phyloP scores from a whole-genome alignment of 2,113 vertebrate species.

The Grammatotria lemairii region DNA sequence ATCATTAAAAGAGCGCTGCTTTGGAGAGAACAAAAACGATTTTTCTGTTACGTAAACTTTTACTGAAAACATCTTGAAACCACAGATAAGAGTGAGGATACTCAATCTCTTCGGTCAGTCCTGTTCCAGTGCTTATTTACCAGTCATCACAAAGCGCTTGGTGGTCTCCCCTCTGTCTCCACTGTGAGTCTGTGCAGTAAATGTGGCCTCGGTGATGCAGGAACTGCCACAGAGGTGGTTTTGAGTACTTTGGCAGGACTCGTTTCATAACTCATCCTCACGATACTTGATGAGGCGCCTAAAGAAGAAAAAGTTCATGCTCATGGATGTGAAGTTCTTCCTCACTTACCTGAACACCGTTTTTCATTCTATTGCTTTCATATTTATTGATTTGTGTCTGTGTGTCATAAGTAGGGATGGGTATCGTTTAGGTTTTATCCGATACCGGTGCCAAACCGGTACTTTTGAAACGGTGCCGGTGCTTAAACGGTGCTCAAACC shows the following conservation, averaged over 20 bases:
- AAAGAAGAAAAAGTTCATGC: rapidly evolving
- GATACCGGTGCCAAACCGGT: too few species aligned
- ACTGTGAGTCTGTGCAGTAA: background rate
- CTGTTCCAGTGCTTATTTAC: background rate
- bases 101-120: rapidly evolving
- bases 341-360: background rate
- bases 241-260: background rate
- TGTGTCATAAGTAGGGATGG: too few species aligned
- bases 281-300: rapidly evolving
- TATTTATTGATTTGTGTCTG: background rate
- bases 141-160: background rate
- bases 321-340: background rate
- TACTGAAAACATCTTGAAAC: background rate
- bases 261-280: rapidly evolving
- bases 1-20: background rate
- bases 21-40: background rate
- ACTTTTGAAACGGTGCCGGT: too few species aligned
- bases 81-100: background rate
- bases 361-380: background rate
- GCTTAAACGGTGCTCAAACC: too few species aligned
- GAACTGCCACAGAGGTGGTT: background rate
- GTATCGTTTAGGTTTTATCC: too few species aligned
- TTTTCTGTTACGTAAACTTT: background rate
- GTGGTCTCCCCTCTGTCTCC: background rate
- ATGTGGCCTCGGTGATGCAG: background rate